A percentile compares a stretch with the other conserved stretches of the same genome.
These are phyloP conservation scores for Strongylocentrotus purpuratus DNA, from an alignment of 35 echinoderm and acorn worm species.

Conservation along the genomic window DNA sequence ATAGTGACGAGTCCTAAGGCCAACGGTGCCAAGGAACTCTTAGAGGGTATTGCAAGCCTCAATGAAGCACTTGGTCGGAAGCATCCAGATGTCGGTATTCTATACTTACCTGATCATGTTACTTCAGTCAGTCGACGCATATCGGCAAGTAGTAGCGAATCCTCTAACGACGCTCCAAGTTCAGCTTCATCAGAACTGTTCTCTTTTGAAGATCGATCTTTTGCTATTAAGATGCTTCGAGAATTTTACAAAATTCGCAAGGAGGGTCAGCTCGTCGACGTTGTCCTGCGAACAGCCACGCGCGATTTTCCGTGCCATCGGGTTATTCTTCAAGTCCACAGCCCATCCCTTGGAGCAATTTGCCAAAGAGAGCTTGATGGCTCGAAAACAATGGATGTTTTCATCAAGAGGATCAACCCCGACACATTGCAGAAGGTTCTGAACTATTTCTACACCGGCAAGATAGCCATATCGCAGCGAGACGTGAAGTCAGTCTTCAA, in stretches of 20 bases:
- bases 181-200: slow-evolving; percentile 44
- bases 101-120: slow-evolving; percentile 34
- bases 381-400: slow-evolving; percentile 78
- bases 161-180: slow-evolving; percentile 41
- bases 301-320: slow-evolving; percentile 85
- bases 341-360: slow-evolving; percentile 57
- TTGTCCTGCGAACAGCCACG: slow-evolving; percentile 73
- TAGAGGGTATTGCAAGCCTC: slow-evolving; percentile 14
- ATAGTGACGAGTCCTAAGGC: slow-evolving; percentile 17
- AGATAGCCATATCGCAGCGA: slow-evolving; percentile 75
- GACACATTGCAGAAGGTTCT: slow-evolving; percentile 83
- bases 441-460: slow-evolving; percentile 79
- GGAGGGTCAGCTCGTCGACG: slow-evolving; percentile 77
- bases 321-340: slow-evolving; percentile 71
- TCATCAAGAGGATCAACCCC: slow-evolving; percentile 69
- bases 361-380: slow-evolving; percentile 65
- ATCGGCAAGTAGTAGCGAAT: slow-evolving; percentile 49
- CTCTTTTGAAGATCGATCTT: slow-evolving; percentile 42
- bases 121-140: background rate
- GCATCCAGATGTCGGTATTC: background rate
- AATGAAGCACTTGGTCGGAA: slow-evolving; percentile 1
- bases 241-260: slow-evolving; percentile 68
- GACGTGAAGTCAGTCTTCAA: slow-evolving; percentile 71
- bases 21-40: slow-evolving; percentile 1
- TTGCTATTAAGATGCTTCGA: slow-evolving; percentile 60